Percentiles rank a stretch among this genome's conserved stretches.
Evolutionary conservation across 2,113 vertebrate genomes (phyloP).

Genomic region (Neoarius graeffei): DNA sequence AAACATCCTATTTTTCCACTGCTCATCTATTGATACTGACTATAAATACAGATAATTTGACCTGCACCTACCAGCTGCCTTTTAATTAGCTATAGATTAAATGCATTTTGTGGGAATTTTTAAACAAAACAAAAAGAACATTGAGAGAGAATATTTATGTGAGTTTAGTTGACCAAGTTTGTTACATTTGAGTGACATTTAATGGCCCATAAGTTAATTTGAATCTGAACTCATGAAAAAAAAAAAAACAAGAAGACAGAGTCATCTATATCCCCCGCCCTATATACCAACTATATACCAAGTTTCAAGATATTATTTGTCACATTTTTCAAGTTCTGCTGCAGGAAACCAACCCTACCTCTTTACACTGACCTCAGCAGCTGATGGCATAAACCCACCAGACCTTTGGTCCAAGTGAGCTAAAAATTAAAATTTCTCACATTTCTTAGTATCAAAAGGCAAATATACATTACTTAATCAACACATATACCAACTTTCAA

Average conservation of each 20-base stretch:
- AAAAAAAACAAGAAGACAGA: not conserved
- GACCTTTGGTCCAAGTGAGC: too few species aligned
- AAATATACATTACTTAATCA: too few species aligned
- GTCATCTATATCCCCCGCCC: too few species aligned
- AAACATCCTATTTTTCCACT: not conserved
- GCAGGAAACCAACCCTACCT: too few species aligned
- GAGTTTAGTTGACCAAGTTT: not conserved
- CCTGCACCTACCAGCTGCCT: not conserved
- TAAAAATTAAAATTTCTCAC: too few species aligned
- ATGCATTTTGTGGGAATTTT: not conserved
- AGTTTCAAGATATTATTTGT: too few species aligned
- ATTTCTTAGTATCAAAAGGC: too few species aligned
- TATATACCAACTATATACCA: too few species aligned
- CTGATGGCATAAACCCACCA: too few species aligned
- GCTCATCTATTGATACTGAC: not conserved
- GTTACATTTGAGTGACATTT: not conserved
- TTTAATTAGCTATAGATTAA: not conserved
- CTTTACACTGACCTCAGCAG: too few species aligned
- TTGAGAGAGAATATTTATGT: not conserved
- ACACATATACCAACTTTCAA: too few species aligned
- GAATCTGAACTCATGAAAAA: not conserved
- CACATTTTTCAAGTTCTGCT: too few species aligned
- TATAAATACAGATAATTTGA: not conserved
- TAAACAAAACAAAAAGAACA: not conserved
- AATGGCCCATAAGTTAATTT: not conserved